Base-by-base conservation (phyloP, 2,888 invertebrate species). In the Nomada ruficornis region DNA sequence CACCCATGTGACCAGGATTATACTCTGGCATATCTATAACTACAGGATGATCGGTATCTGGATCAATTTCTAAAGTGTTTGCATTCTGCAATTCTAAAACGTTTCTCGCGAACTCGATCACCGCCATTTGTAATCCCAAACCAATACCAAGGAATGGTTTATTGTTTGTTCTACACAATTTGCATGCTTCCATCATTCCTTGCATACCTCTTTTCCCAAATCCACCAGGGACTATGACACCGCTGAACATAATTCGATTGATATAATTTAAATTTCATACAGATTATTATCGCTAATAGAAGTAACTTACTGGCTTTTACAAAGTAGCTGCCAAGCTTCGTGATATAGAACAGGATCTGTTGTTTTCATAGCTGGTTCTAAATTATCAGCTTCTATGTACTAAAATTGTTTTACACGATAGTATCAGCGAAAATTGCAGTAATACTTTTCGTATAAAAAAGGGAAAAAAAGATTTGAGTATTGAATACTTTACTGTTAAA, bases 1-100 rank as follows among this genome's bases (percentile, higher is more conserved):
- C 99, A 2, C 99, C 99, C 95, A 98, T 96, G 87, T 97, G 96
- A 0, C 98, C 98, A 0, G 97, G 96, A 93, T 98, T 98, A 94
- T 99, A 98, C 94, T 99, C 99, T 0, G 99, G 99, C 99, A 99
- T 99, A 90, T 99, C 99, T 82, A 99, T 97, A 5, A 99, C 98
- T 55, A 99, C 95, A 47, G 98, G 97, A 94, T 97, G 94, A 52
- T 94, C 94, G 13, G 97, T 96, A 2, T 96, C 94, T 0, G 96
- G 95, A 88, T 97, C 95, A 54, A 98, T 96, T 94, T 99, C 99
- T 0, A 97, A 97, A 2, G 97, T 97, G 90, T 98, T 97, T 0
- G 99, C 99, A 84, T 96, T 96, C 70, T 95, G 94, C 76, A 97
- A 94, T 0, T 95, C 95, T 0, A 99, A 94, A 0, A 97, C 97